Conservation (phyloP, 92 coral and sea anemone species). For the Bergia sp. region DNA sequence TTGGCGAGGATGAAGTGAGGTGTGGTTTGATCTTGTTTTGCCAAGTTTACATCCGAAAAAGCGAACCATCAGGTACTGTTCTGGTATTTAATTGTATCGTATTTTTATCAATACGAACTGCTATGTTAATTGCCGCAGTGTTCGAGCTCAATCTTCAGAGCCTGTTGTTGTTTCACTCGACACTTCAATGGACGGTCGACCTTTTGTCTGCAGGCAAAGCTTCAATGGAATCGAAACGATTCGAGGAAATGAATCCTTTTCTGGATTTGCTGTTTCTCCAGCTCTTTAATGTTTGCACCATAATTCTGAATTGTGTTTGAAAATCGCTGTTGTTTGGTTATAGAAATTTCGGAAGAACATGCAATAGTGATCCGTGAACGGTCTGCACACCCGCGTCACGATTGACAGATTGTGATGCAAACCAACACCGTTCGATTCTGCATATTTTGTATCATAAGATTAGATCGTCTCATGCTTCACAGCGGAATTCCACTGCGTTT, state of each 20-base stretch:
- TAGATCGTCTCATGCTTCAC: background rate
- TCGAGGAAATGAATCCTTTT: background rate
- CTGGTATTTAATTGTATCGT: background rate
- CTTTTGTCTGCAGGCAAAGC: slow-evolving; percentile 7
- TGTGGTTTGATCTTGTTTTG: slow-evolving; percentile 34
- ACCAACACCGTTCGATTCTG: background rate
- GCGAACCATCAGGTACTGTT: slow-evolving; percentile 8
- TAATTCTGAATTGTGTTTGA: background rate
- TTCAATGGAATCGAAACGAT: background rate
- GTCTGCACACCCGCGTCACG: background rate
- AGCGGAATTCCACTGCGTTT: background rate
- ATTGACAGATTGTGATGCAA: background rate
- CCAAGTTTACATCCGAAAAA: background rate
- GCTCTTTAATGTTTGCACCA: background rate
- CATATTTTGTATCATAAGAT: background rate
- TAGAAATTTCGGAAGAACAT: background rate
- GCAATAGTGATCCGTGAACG: background rate
- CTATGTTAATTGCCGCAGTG: no score
- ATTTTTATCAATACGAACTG: background rate
- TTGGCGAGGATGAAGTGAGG: slow-evolving; percentile 22
- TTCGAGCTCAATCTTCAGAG: background rate
- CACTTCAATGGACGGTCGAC: background rate
- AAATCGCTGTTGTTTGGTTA: background rate
- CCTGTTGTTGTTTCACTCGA: background rate
- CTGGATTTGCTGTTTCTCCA: background rate